Base-by-base conservation (phyloP, 2,888 invertebrate species). In the Holacanthella duospinosa region DNA sequence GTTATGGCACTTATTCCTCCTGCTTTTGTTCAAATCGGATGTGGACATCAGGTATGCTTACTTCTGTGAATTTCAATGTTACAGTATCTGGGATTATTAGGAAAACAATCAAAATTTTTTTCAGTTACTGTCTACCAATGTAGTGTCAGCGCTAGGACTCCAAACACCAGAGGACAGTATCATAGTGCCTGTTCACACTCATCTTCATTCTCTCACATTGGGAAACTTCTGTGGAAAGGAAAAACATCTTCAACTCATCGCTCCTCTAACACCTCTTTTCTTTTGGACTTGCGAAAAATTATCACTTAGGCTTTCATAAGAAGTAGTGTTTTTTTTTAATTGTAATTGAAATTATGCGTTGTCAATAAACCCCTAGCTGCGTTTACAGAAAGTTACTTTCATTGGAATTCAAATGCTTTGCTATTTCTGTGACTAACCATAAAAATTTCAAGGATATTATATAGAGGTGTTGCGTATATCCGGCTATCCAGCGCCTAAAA, bases 181-280 rank as follows among this genome's bases (percentile, higher is more conserved):
- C n/a, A 74, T 65, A 53, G 55, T 79, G 65, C 79, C 78, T 2
- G 62, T 66, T 9, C 78, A 78, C 58, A 63, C 75, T 53, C 79
- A 79, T 62, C 65, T 77, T 2, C 74, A 71, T 62, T 71, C 73
- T 26, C 55, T 75, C 1, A 64, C 55, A 43, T 64, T 78, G n/a
- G 67, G 69, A 1, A 70, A 68, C 9, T 75, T 73, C 53, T 53
- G 54, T 2, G 58, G 26, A 0, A 67, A 68, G 16, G 59, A 65
- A 1, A 36, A 69, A 28, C 70, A 75, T 61, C 55, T 78, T n/a
- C 64, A 60, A 19, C 61, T 79, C 3, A 71, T 72, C 57, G 78
- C 78, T 29, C 76, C 77, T 1, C 70, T 75, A 4, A 72, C 71
- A 25, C 68, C 73, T 1, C 69, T 73, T 58, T 78, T 78, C 60